Percentiles rank a stretch among this genome's conserved stretches.
phyloP scores from a whole-genome alignment of 2,113 vertebrate genomes.

The Caretta caretta region DNA sequence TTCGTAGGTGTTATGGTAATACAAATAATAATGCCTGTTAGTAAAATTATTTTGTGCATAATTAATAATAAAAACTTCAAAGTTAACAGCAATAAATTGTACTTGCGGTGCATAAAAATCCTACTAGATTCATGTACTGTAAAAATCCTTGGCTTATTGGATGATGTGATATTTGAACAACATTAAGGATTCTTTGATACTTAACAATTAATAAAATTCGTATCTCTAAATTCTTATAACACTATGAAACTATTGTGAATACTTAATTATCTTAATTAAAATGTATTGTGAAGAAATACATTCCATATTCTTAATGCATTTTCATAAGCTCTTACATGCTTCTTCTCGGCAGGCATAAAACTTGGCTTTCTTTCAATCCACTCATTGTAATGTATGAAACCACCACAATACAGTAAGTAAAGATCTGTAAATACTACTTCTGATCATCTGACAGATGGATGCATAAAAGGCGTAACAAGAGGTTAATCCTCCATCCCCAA shows the following conservation, averaged over 20 bases:
- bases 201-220: not conserved
- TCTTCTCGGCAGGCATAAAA: not conserved
- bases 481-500: too few relatives aligned
- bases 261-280: constrained; percentile 50
- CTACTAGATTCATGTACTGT: constrained; percentile 6
- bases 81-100: constrained; percentile 25
- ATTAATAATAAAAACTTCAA: not conserved
- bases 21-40: not conserved
- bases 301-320: not conserved
- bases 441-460: not conserved
- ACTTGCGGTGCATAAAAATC: not conserved
- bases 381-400: not conserved
- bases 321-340: constrained; percentile 5
- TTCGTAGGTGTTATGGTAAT: not conserved
- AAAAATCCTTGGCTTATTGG: constrained; percentile 37
- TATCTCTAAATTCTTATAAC: not conserved
- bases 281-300: constrained; percentile 19
- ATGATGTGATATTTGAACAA: constrained; percentile 24
- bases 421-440: not conserved
- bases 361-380: not conserved
- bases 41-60: not conserved
- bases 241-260: constrained; percentile 40
- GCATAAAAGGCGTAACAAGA: not conserved
- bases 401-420: not conserved
- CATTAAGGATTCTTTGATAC: constrained; percentile 9